Base-by-base conservation (phyloP, 2,113 vertebrate species). In the Cebidichthys violaceus region DNA sequence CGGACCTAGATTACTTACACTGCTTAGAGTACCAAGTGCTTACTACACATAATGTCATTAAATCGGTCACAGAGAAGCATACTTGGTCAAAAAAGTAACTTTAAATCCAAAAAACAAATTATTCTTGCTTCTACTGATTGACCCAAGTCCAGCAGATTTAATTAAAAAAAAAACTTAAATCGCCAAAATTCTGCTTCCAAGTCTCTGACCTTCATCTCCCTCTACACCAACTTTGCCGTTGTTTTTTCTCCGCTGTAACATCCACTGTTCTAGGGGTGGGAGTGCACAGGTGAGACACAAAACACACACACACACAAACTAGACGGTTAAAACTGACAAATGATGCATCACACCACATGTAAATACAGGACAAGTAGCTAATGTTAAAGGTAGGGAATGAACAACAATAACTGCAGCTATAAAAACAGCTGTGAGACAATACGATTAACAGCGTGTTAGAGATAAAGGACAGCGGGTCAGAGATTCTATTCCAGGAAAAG, bases 181-280 rank as follows among this genome's bases (percentile, higher is more conserved):
- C 47, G 57, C 4, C 18, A 47, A 37, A 71, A 52, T 20, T 82
- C 27, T 73, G n/a, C 17, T 70, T 41, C 70, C 18, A 13, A 55
- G 7, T 24, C 37, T 87, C 93, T 91, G 81, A 93, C 93, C 93
- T 93, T 93, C 79, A 52, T 88, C 81, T 62, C 69, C 85, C 47
- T 87, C 87, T 77, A 54, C 84, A 72, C 67, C 89, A 73, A 87
- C 68, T 69, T 66, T 88, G 86, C 41, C 71, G 79, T 82, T 35
- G 77, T 86, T 88, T 86, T 92, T 93, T 88, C 93, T 93, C 70
- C 90, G 81, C 69, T 89, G 89, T 75, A 95, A 89, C 92, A 94
- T 93, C 93, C 94, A 95, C 82, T 95, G 92, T 71, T 95, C 95
- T 96, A 89, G 72, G 91, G 64, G 59, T 15, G 60, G 82, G 78